Percentiles rank a stretch among this genome's conserved stretches.
These are phyloP conservation scores for Lasius fuliginosus DNA, from an alignment of 2,888 invertebrate species.

Conservation along the genomic window DNA sequence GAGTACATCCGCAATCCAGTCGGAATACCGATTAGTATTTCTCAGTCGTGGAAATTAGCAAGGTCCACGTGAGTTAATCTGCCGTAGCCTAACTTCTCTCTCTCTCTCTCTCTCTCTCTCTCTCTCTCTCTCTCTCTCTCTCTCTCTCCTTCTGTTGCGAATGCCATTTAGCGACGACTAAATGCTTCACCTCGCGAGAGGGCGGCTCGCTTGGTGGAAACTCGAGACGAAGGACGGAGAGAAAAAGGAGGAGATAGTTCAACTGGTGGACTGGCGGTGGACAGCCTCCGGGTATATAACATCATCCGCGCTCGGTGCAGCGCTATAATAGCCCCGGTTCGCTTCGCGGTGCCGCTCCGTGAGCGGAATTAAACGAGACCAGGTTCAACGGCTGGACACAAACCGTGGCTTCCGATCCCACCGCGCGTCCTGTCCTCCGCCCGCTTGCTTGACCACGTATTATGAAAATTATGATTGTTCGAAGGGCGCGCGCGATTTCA, in stretches of 20 bases:
- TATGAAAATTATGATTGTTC: conserved; percentile 68
- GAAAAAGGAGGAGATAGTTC: conserved; percentile 51
- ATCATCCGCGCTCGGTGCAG: conserved; percentile 70
- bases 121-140: conserved; percentile 2
- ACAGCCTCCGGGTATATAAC: conserved; percentile 73
- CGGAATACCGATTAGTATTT: conserved; percentile 59
- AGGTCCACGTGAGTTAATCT: conserved; percentile 61
- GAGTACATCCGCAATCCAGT: conserved; percentile 49
- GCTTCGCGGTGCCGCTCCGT: conserved; percentile 70
- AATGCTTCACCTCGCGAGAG: conserved; percentile 34
- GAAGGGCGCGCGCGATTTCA: conserved; percentile 17
- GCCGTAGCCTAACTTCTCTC: conserved; percentile 43
- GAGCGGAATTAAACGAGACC: conserved; percentile 75
- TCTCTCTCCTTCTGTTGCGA: background rate
- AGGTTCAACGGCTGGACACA: conserved; percentile 75
- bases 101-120: conserved; percentile 20
- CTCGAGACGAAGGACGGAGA: conserved; percentile 27
- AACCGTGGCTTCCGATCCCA: conserved; percentile 73
- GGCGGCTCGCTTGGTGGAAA: conserved; percentile 39
- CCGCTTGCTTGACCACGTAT: conserved; percentile 54
- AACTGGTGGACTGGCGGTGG: conserved; percentile 55
- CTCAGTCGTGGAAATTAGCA: conserved; percentile 69
- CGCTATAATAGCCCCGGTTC: conserved; percentile 75
- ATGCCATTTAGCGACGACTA: conserved; percentile 56
- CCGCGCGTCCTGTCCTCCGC: conserved; percentile 11